Base-by-base conservation (phyloP, 2,888 invertebrate genomes). In the Diarsia brunnea region DNA sequence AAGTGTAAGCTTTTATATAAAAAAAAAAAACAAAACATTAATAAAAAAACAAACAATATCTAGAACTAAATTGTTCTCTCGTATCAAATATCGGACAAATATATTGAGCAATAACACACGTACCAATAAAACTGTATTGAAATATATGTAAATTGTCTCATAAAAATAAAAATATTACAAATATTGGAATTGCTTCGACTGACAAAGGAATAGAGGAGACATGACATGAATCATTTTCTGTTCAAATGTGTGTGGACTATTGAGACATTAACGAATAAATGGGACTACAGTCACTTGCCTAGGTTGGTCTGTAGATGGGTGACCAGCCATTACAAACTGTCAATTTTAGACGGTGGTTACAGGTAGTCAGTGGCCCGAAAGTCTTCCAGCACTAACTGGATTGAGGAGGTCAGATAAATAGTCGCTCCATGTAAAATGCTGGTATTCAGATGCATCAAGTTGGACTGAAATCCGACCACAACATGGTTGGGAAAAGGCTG, bases 51-150 rank as follows among this genome's bases (percentile, higher is more conserved):
- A 73, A 76, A 69, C n/a, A 63, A 49, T 43, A 64, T 63, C 47
- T 70, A 43, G 27, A 61, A 38, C 66, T 72, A 61, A 74, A 74
- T 61, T 53, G 43, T 64, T 24, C 19, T 68, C 16, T 69, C 2
- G 11, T 74, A 74, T 69, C 79, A 75, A 79, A 69, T 67, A 75
- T 69, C 45, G 31, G 55, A 51, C 45, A 69, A 68, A 68, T 51
- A 78, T 64, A 73, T 55, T 64, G 16, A 64, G 43, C 27, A 69
- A 69, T 79, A 79, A 61, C 79, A 61, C 65, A 69, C 61, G 60
- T 66, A 67, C 61, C 69, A 79, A 70, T 75, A 79, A 79, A 67
- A 69, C 61, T 61, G 64, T 75, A 67, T 79, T 79, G 79, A 79
- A 79, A 75, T 69, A 55, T 67, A 75, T 66, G 69, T 75, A 65